Conservation (phyloP, 2,797 vertebrate genomes). For the Pseudomugil tenellus region DNA sequence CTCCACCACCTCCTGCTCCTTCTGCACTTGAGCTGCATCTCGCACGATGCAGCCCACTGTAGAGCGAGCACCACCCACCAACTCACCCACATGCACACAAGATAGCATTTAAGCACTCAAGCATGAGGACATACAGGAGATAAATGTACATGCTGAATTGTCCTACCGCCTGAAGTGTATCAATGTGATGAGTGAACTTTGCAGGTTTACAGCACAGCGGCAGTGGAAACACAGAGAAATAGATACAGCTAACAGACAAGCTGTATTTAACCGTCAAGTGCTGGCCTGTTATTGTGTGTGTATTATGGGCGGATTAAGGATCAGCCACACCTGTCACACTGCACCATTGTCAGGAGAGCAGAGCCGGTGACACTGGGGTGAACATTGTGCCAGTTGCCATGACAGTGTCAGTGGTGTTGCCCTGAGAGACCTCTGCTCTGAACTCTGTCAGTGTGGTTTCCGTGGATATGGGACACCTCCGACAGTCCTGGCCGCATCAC, state of each 20-base stretch:
- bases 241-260: slow-evolving; percentile 40
- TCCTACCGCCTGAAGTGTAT: slow-evolving; percentile 4
- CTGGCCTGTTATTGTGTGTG: slow-evolving; percentile 42
- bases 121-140: slow-evolving; percentile 12
- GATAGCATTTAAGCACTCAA: slow-evolving; percentile 40
- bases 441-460: slow-evolving; percentile 84
- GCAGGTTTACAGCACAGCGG: slow-evolving; percentile 18
- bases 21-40: slow-evolving; percentile 73
- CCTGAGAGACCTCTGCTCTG: slow-evolving; percentile 77
- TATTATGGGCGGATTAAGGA: slow-evolving; percentile 56
- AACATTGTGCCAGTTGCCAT: slow-evolving; percentile 79
- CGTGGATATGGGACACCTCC: slow-evolving; percentile 79
- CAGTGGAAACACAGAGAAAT: slow-evolving; percentile 24
- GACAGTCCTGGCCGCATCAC: slow-evolving; percentile 77
- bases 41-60: slow-evolving; percentile 55
- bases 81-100: slow-evolving; percentile 40
- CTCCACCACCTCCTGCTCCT: slow-evolving; percentile 61
- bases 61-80: slow-evolving; percentile 57
- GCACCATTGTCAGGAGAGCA: slow-evolving; percentile 71
- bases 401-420: slow-evolving; percentile 76
- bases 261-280: slow-evolving; percentile 45
- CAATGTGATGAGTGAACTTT: slow-evolving; percentile 25
- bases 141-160: slow-evolving; percentile 12
- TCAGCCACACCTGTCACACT: slow-evolving; percentile 82
- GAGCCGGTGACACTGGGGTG: slow-evolving; percentile 72